These are phyloP conservation scores for Myodes glareolus DNA, from an alignment of 2,113 vertebrate species.

Conservation along the genomic window DNA sequence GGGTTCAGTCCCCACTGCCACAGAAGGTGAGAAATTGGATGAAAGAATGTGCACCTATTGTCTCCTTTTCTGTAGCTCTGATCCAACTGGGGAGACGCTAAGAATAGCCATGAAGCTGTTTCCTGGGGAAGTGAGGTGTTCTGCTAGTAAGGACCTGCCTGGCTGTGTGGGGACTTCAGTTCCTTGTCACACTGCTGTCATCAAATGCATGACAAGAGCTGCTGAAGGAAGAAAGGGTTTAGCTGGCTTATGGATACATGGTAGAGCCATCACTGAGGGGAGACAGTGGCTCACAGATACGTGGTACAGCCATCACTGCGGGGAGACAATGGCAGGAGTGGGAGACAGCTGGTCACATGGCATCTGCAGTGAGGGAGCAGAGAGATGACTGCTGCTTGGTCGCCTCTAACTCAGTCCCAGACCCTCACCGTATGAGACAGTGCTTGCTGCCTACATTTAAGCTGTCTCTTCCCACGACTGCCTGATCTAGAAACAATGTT, in stretches of 20 bases:
- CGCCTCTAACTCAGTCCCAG: background rate
- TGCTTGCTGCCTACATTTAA: background rate
- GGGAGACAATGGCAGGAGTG: background rate
- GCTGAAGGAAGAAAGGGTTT: background rate
- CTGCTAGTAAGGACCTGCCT: no score
- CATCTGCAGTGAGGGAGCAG: background rate
- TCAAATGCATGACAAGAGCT: background rate
- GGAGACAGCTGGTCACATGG: background rate
- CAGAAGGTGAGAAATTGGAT: background rate
- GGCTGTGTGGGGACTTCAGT: no score
- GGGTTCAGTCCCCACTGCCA: background rate
- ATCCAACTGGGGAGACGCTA: background rate
- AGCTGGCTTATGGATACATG: background rate
- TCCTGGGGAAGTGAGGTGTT: background rate
- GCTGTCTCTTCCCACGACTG: background rate
- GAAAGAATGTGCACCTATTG: background rate
- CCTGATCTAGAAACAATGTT: background rate
- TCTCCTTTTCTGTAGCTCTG: background rate
- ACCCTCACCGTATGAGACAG: background rate
- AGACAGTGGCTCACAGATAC: background rate
- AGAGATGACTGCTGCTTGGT: background rate
- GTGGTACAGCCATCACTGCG: background rate
- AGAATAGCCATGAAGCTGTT: background rate
- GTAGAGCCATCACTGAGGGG: background rate
- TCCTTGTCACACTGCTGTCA: background rate